These are phyloP conservation scores for Gortyna flavago DNA, from an alignment of 2,888 invertebrate species.

Conservation along the genomic window DNA sequence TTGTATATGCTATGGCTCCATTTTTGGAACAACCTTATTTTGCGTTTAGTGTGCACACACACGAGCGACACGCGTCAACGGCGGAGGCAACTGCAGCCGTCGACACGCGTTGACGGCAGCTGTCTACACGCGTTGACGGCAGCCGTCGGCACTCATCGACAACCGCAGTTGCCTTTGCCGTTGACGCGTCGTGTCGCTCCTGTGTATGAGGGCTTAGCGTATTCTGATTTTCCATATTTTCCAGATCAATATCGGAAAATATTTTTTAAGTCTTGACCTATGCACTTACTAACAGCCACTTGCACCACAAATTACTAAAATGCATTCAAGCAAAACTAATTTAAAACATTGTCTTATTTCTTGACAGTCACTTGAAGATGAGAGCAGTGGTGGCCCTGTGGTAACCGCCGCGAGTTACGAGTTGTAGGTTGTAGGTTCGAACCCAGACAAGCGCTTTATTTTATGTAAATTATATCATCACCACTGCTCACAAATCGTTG, in stretches of 20 bases:
- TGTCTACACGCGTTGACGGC: too few relatives aligned
- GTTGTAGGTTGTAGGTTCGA: not conserved
- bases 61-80: too few relatives aligned
- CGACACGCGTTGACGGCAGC: too few relatives aligned
- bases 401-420: not conserved
- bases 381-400: not conserved
- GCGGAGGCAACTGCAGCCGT: too few relatives aligned
- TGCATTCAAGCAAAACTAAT: not conserved
- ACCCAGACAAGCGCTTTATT: not conserved
- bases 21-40: not conserved
- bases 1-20: not conserved
- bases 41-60: too few relatives aligned
- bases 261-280: not conserved
- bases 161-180: too few relatives aligned
- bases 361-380: not conserved
- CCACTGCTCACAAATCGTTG: not conserved
- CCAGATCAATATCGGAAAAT: not conserved
- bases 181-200: too few relatives aligned
- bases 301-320: not conserved
- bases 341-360: not conserved
- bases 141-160: too few relatives aligned
- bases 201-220: too few relatives aligned
- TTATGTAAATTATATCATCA: not conserved
- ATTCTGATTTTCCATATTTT: not conserved
- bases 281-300: not conserved